A percentile compares a stretch with the other conserved stretches of the same genome.
Conservation (phyloP, 37 sponge, comb jelly and placozoan species). For the Hexactinellida sp. region DNA sequence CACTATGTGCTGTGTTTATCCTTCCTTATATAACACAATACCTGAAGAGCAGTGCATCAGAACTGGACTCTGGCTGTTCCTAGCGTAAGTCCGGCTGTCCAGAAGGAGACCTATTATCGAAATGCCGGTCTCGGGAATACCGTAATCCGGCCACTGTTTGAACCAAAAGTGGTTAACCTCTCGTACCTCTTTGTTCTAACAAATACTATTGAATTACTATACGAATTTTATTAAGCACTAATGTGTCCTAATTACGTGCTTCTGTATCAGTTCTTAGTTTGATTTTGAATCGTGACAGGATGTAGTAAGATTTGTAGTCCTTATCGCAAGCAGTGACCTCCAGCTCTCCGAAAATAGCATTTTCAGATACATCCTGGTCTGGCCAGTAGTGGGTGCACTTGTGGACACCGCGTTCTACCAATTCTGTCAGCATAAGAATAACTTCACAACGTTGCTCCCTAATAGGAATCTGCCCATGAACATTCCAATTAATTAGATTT, state of each 20-base stretch:
- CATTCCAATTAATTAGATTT: too few species aligned
- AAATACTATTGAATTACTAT: neutral
- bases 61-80: constrained; percentile 17
- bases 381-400: constrained; percentile 86
- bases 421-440: constrained; percentile 57
- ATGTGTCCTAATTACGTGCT: neutral
- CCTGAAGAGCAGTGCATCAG: constrained; percentile 18
- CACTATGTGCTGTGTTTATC: too few species aligned
- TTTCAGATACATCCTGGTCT: constrained; percentile 20
- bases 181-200: constrained; percentile 49
- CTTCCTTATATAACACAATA: neutral
- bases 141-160: constrained; percentile 81
- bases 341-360: neutral
- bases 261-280: neutral
- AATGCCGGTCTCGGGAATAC: constrained; percentile 40
- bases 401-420: constrained; percentile 45
- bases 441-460: constrained; percentile 38
- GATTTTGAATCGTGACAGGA: neutral
- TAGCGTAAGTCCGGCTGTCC: constrained; percentile 13
- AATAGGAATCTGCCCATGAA: too few species aligned
- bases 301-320: neutral
- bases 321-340: neutral
- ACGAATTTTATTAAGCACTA: too few species aligned
- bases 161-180: constrained; percentile 75
- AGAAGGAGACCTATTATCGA: constrained; percentile 43